These are phyloP conservation scores for Hypocryptadius cinnamomeus DNA, from an alignment of 2,113 vertebrate genomes.

Conservation along the genomic window DNA sequence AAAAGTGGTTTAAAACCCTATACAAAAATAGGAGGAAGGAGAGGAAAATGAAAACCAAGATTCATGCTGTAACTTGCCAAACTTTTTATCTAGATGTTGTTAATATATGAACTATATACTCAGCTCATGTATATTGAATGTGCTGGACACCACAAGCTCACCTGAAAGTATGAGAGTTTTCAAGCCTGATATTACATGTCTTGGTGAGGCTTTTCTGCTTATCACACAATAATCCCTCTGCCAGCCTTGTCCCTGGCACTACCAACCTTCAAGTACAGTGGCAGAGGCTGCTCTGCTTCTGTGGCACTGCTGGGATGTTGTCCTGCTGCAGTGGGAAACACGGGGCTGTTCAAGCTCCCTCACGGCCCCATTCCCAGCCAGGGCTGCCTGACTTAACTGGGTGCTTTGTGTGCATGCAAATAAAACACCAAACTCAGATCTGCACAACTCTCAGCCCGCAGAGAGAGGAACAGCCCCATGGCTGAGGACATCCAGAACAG, in stretches of 20 bases:
- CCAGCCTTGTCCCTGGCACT: background rate
- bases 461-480: rapidly evolving
- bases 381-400: background rate
- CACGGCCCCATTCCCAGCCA: background rate
- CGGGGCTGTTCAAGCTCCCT: rapidly evolving
- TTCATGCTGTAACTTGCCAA: background rate
- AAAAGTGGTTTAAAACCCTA: background rate
- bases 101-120: background rate
- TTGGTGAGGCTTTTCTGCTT: background rate
- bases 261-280: rapidly evolving
- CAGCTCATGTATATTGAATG: background rate
- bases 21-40: background rate
- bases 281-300: background rate
- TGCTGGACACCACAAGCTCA: background rate
- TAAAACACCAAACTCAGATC: background rate
- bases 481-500: background rate
- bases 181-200: background rate
- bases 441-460: background rate
- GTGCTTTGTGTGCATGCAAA: background rate
- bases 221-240: background rate
- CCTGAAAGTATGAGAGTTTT: background rate
- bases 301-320: background rate
- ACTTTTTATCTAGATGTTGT: background rate
- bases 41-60: background rate
- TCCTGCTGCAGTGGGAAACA: background rate